These are phyloP conservation scores for Biston betularia DNA, from an alignment of 2,888 invertebrate species.

Conservation along the genomic window DNA sequence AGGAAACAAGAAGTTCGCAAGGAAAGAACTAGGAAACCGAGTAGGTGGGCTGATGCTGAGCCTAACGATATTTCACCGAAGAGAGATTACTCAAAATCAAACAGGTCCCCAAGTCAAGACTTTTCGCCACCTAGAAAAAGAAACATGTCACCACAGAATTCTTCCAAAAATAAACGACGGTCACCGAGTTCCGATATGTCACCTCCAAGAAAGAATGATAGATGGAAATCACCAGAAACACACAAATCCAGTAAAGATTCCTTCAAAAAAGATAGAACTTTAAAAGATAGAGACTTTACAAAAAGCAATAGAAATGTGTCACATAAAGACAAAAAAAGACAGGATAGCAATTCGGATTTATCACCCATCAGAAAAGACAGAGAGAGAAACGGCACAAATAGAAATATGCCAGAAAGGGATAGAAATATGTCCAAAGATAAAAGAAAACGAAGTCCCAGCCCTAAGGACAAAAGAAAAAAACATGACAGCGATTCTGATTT, in stretches of 20 bases:
- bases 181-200: slow-evolving; percentile 45
- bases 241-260: slow-evolving; percentile 15
- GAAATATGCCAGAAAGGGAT: slow-evolving; percentile 34
- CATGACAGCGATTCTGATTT: slow-evolving; percentile 52
- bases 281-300: slow-evolving; percentile 12
- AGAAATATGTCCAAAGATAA: slow-evolving; percentile 58
- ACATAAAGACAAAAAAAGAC: slow-evolving; percentile 13
- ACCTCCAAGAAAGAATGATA: slow-evolving; percentile 59
- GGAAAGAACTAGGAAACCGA: slow-evolving; percentile 40
- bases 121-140: slow-evolving; percentile 30
- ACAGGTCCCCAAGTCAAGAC: slow-evolving; percentile 41
- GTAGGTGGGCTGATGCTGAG: slow-evolving; percentile 39
- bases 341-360: slow-evolving; percentile 49
- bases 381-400: not conserved
- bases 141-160: slow-evolving; percentile 13
- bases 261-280: slow-evolving; percentile 39
- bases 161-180: slow-evolving; percentile 7
- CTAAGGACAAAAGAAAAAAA: slow-evolving; percentile 14
- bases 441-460: slow-evolving; percentile 28
- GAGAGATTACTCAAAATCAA: slow-evolving; percentile 5
- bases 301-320: not conserved
- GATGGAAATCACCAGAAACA: slow-evolving; percentile 61
- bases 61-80: slow-evolving; percentile 28
- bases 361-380: slow-evolving; percentile 47
- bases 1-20: slow-evolving; percentile 15